Percentiles rank a stretch among this genome's conserved stretches.
Evolutionary conservation across 1,140 invertebrate genomes (phyloP).

Genomic region (Spodoptera litura): DNA sequence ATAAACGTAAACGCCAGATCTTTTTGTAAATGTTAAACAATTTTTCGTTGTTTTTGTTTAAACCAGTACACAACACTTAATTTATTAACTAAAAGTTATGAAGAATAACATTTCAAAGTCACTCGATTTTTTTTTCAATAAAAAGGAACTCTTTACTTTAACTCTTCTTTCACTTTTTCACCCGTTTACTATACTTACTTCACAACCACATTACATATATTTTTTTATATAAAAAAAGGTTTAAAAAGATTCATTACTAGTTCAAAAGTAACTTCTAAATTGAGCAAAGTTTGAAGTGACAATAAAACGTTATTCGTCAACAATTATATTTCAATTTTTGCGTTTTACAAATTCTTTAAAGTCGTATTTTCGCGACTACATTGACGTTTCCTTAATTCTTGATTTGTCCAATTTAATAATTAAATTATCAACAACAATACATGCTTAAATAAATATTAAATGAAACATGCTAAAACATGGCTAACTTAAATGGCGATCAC

Average conservation of each 20-base stretch:
- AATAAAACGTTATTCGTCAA: conserved; percentile 74
- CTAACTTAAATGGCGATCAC: not conserved
- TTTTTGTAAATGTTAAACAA: conserved; percentile 17
- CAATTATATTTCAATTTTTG: conserved; percentile 15
- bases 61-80: conserved; percentile 46
- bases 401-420: conserved; percentile 5
- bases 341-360: conserved; percentile 43
- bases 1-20: conserved; percentile 5
- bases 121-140: conserved; percentile 59
- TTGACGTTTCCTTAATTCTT: conserved; percentile 39
- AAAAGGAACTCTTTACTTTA: conserved; percentile 64
- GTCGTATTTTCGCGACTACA: conserved; percentile 32
- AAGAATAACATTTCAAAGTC: conserved; percentile 81
- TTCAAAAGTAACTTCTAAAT: conserved; percentile 67
- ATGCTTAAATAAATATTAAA: conserved; percentile 9
- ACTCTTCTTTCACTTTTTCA: conserved; percentile 55
- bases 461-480: not conserved
- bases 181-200: conserved; percentile 69
- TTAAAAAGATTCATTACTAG: conserved; percentile 55
- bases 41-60: conserved; percentile 59
- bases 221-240: conserved; percentile 62
- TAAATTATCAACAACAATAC: conserved; percentile 24
- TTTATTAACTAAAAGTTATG: conserved; percentile 52
- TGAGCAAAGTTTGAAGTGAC: conserved; percentile 77
- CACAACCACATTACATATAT: conserved; percentile 76